Conservation (phyloP, 2,113 vertebrate species). For the Callionymus lyra region DNA sequence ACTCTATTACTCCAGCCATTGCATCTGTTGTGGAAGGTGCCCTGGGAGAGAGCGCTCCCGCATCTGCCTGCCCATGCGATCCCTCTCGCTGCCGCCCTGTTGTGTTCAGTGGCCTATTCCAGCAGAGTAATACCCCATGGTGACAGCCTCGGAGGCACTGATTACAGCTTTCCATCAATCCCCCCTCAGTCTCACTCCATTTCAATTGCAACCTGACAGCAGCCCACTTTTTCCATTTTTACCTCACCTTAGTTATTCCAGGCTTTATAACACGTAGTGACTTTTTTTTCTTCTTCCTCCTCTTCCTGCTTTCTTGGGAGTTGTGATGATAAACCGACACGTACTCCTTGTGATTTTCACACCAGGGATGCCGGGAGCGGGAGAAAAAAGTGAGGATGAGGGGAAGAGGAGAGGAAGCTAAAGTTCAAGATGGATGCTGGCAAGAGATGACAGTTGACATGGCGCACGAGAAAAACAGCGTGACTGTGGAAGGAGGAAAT, state of each 20-base stretch:
- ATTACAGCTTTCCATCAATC: conserved; percentile 60
- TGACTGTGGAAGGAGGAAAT: conserved; percentile 52
- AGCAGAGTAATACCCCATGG: conserved; percentile 33
- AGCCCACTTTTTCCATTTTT: conserved; percentile 53
- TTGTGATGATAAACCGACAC: conserved; percentile 61
- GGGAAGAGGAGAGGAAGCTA: conserved; percentile 20
- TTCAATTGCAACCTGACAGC: conserved; percentile 52
- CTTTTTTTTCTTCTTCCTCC: conserved; percentile 13
- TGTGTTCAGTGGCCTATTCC: conserved; percentile 35
- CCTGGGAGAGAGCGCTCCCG: conserved; percentile 21
- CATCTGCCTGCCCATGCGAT: conserved; percentile 34
- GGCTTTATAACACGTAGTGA: conserved; percentile 29
- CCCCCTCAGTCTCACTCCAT: conserved; percentile 33
- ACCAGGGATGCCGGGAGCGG: conserved; percentile 42
- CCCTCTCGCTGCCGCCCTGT: conserved; percentile 35
- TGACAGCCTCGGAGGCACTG: conserved; percentile 55
- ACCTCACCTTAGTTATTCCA: conserved; percentile 37
- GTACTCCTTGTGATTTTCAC: conserved; percentile 65
- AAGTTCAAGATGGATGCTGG: conserved; percentile 40
- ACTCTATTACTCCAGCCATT: conserved; percentile 57
- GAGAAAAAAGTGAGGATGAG: conserved; percentile 32
- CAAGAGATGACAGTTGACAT: conserved; percentile 44
- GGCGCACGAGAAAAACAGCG: conserved; percentile 32
- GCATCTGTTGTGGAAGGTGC: conserved; percentile 53
- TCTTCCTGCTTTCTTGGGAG: conserved; percentile 43